These are phyloP conservation scores for Drosophila tanythrix DNA, from an alignment of 2,888 invertebrate genomes.

Conservation along the genomic window DNA sequence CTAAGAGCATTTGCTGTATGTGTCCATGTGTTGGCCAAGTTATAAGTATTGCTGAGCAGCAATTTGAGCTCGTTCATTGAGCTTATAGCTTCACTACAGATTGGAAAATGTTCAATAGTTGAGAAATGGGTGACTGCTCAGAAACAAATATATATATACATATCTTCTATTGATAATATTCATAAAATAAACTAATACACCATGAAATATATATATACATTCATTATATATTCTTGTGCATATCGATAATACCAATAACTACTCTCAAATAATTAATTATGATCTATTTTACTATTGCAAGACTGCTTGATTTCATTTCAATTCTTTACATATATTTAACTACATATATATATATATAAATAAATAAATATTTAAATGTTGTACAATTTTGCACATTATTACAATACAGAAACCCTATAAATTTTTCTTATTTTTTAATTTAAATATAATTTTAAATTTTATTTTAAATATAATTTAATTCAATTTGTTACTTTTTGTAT, in stretches of 20 bases:
- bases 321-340: neutral
- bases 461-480: neutral
- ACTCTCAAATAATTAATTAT: neutral
- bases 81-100: neutral
- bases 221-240: neutral
- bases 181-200: too few relatives aligned
- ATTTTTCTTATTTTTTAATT: neutral
- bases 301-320: neutral
- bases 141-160: neutral
- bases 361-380: too few relatives aligned
- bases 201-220: neutral
- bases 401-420: neutral
- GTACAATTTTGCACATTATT: too few relatives aligned
- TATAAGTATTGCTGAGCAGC: neutral
- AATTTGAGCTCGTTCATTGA: neutral
- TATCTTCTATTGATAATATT: neutral
- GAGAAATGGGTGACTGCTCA: neutral
- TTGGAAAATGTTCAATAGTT: neutral
- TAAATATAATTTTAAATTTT: neutral
- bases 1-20: neutral
- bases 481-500: neutral
- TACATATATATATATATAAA: neutral
- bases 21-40: neutral
- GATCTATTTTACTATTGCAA: accelerated
- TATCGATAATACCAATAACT: too few relatives aligned